These are phyloP conservation scores for Syngnathus typhle DNA, from an alignment of 2,113 vertebrate species.

Conservation along the genomic window DNA sequence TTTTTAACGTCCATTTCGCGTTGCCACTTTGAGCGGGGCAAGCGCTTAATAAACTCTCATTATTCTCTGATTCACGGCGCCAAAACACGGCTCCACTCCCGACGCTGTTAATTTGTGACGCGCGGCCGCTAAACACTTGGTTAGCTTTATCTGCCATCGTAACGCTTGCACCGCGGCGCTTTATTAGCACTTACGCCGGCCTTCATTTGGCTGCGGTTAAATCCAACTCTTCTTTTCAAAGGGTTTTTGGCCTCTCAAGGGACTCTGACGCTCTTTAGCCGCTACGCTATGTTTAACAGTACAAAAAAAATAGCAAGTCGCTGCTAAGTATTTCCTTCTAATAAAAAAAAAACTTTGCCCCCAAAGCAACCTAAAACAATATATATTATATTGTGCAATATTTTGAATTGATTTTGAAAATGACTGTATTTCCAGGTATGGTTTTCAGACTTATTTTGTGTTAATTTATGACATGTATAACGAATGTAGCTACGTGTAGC, in stretches of 20 bases:
- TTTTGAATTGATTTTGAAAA: not conserved
- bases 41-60: slow-evolving; percentile 8
- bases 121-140: slow-evolving; percentile 5
- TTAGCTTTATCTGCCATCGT: slow-evolving; percentile 4
- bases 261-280: not conserved
- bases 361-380: not conserved
- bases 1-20: slow-evolving; percentile 3
- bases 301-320: not conserved
- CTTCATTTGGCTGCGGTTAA: slow-evolving; percentile 1
- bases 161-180: not conserved
- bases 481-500: not conserved
- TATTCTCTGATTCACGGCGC: slow-evolving; percentile 6
- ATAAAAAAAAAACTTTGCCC: not conserved
- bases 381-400: no score
- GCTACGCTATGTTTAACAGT: not conserved
- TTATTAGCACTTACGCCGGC: not conserved
- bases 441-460: not conserved
- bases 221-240: not conserved
- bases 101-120: slow-evolving; percentile 3
- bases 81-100: slow-evolving; percentile 6
- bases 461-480: not conserved
- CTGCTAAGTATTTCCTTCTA: not conserved
- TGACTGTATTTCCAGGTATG: not conserved
- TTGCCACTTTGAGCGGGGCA: slow-evolving; percentile 3
- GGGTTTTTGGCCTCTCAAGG: not conserved